Conservation (phyloP, 2,113 vertebrate species). For the Solea senegalensis region DNA sequence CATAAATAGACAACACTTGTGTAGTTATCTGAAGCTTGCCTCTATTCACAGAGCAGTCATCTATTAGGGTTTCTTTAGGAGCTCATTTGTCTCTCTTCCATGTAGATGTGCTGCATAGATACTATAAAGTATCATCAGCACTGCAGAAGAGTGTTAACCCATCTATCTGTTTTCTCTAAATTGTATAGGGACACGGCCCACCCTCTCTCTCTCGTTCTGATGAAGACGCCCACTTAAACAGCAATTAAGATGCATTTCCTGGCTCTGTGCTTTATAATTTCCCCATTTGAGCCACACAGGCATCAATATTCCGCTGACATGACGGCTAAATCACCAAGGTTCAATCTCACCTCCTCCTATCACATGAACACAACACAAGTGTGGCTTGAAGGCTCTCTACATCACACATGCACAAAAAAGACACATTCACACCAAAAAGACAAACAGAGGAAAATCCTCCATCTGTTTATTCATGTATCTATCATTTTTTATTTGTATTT, state of each 20-base stretch:
- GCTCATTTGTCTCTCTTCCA: constrained; percentile 72
- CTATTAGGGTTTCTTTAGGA: constrained; percentile 70
- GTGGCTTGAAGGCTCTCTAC: constrained; percentile 19
- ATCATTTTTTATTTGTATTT: no score
- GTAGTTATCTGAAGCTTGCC: constrained; percentile 47
- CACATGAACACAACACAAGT: constrained; percentile 46
- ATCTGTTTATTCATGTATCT: no score
- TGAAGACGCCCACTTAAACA: constrained; percentile 77
- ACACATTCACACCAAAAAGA: not conserved
- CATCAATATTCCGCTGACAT: constrained; percentile 79
- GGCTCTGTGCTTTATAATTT: constrained; percentile 71
- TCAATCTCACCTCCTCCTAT: constrained; percentile 59
- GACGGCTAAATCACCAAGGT: constrained; percentile 65
- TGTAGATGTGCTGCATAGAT: constrained; percentile 28
- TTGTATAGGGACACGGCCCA: constrained; percentile 63
- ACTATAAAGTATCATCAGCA: constrained; percentile 22
- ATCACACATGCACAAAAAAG: not conserved
- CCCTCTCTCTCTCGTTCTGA: constrained; percentile 66
- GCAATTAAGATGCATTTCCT: constrained; percentile 82
- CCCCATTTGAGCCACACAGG: constrained; percentile 62
- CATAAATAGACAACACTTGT: constrained; percentile 43
- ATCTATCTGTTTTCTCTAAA: constrained; percentile 69
- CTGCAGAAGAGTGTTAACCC: constrained; percentile 68
- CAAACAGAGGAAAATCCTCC: not conserved
- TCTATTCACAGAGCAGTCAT: constrained; percentile 59